Evolutionary conservation across 2,888 invertebrate species (phyloP).

Genomic region (Macrosoma leucophasiata): DNA sequence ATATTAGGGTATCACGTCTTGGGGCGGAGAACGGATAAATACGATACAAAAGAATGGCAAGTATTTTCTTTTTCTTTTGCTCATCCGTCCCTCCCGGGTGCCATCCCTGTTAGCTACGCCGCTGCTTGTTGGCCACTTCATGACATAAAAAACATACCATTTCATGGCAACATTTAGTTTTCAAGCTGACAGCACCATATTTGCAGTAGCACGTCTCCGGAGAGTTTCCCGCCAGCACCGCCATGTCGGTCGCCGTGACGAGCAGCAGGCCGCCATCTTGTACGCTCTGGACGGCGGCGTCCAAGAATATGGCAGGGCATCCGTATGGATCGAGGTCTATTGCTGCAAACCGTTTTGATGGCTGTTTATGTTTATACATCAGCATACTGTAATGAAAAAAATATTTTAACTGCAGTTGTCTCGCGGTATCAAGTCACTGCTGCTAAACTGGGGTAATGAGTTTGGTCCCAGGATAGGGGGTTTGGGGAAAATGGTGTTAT

Average conservation of each 20-base stretch:
- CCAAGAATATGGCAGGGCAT: constrained; percentile 93
- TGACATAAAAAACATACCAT: constrained; percentile 85
- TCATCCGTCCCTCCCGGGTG: too few relatives aligned
- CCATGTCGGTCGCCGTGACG: constrained; percentile 98
- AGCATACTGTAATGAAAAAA: constrained; percentile 76
- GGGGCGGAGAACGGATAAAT: too few relatives aligned
- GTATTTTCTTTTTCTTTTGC: too few relatives aligned
- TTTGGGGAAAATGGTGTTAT: too few relatives aligned
- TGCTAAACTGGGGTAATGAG: too few relatives aligned
- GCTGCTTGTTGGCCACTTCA: too few relatives aligned
- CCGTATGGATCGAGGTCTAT: constrained; percentile 99
- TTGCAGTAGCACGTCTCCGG: constrained; percentile 95
- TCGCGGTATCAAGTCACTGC: too few relatives aligned
- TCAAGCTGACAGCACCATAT: constrained; percentile 93
- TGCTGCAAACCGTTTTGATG: constrained; percentile 84
- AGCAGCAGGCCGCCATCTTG: constrained; percentile 90
- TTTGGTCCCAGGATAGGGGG: too few relatives aligned
- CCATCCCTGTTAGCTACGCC: too few relatives aligned
- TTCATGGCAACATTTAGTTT: constrained; percentile 94
- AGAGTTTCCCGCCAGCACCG: constrained; percentile 94
- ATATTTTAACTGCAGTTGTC: too few relatives aligned
- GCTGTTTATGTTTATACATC: constrained; percentile 86
- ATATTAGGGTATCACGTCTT: too few relatives aligned
- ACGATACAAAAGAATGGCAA: too few relatives aligned
- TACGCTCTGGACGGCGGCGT: constrained; percentile 89